Base-by-base conservation (phyloP, 2,888 invertebrate genomes). In the Drosophila affinis region DNA sequence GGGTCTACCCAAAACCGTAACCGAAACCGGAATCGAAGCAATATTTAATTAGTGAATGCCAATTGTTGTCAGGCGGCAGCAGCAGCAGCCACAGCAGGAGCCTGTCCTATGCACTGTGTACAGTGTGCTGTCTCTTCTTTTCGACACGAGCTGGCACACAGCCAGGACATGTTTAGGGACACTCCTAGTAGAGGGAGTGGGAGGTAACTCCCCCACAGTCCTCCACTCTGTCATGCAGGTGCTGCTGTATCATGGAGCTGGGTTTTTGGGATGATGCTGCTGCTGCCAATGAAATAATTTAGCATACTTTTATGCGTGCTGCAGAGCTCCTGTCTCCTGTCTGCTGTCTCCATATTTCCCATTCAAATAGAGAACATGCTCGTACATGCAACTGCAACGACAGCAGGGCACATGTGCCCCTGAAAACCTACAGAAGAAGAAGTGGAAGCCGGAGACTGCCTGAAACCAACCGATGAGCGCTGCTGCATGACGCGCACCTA, bases 1-100 rank as follows among this genome's bases (percentile, higher is more conserved):
- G 5, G 34, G 5, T 12, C 14, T 2, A 57, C 21, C 14, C 12
- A 12, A 32, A 57, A 47, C 39, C 21, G 51, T 21, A 39, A 21
- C 18, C 29, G 45, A 18, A 29, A 48, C 51, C 10, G 29, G 53
- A 60, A 58, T 61, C 65, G 62, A 64, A 47, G 47, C 46, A 56
- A 60, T 46, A 62, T 59, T 76, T 85, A 80, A 80, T 80, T 80
- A 80, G 82, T 68, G 62, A 72, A 27, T 73, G 81, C 67, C 80
- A 81, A 67, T 58, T 67, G 72, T 55, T 76, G 79, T 70, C 76
- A 72, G 39, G 60, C 17, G 9, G 9, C 24, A 49, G 63, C 53
- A 48, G 54, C 49, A 59, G 54, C 24, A 27, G 7, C 29, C 29
- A 29, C 29, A 53, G 68, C 7, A 69, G 69, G 21, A 21, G 21